phyloP scores from a whole-genome alignment of 2,888 invertebrate genomes.

The Anthrax anthrax region DNA sequence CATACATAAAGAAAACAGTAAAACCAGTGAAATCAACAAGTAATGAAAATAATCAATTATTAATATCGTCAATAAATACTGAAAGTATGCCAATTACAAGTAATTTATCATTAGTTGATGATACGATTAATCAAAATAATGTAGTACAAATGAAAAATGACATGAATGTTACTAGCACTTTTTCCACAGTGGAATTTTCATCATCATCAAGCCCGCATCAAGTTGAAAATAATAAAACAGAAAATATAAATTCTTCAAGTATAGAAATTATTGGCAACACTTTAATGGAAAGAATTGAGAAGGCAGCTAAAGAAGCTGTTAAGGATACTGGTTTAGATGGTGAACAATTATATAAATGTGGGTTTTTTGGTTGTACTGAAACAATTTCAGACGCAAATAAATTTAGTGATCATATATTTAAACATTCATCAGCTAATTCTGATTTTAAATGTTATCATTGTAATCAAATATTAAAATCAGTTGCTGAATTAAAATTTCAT shows the following conservation, averaged over 20 bases:
- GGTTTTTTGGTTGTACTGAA: constrained; percentile 32
- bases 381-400: constrained; percentile 5
- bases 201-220: no score
- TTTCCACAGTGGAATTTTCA: no score
- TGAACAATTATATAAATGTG: constrained; percentile 39
- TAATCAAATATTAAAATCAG: constrained; percentile 33
- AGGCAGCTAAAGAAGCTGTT: constrained; percentile 15
- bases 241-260: no score
- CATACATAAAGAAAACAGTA: not conserved
- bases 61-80: not conserved
- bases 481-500: constrained; percentile 40
- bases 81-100: no score
- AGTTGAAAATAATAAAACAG: no score
- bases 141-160: no score
- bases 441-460: constrained; percentile 38
- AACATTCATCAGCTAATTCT: constrained; percentile 9
- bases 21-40: not conserved
- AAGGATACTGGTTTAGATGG: constrained; percentile 23
- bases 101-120: no score
- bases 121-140: no score
- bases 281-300: constrained; percentile 3
- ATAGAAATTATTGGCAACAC: not conserved
- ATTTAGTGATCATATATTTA: not conserved
- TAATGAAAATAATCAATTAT: not conserved
- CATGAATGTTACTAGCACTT: no score